These are phyloP conservation scores for Scolopax bukidnonensis DNA, from an alignment of 2,797 vertebrate species.

Conservation along the genomic window DNA sequence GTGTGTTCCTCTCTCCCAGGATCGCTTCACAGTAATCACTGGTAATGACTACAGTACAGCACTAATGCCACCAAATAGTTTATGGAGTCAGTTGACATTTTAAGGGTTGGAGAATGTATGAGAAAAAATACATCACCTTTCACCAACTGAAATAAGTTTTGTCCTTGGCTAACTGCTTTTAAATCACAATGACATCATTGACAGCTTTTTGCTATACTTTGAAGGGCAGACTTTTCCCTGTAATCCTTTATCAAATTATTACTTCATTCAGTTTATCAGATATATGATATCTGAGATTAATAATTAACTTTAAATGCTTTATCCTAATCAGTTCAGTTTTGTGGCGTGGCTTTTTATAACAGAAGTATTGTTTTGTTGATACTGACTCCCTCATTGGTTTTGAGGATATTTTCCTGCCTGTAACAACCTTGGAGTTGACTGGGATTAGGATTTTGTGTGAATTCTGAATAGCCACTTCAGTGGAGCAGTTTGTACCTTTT, in stretches of 20 bases:
- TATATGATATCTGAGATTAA: constrained; percentile 3
- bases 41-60: neutral
- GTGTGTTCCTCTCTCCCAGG: neutral
- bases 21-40: neutral
- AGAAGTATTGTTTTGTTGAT: neutral
- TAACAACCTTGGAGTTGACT: neutral
- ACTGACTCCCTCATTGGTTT: neutral
- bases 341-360: neutral
- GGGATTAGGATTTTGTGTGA: neutral
- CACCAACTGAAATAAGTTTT: neutral
- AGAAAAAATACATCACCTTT: neutral
- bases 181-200: neutral
- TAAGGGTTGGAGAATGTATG: neutral
- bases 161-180: neutral
- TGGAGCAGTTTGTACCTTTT: constrained; percentile 14
- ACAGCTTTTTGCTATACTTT: neutral
- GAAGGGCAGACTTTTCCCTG: neutral
- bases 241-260: neutral
- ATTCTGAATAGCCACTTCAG: neutral
- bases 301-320: constrained; percentile 45
- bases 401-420: neutral
- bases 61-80: neutral
- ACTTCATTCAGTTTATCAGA: neutral
- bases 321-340: neutral
- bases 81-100: neutral